Evolutionary conservation across 2,888 invertebrate genomes (phyloP), one percentile per base, ranked within the genome.

Genomic region (Pammene aurita): DNA sequence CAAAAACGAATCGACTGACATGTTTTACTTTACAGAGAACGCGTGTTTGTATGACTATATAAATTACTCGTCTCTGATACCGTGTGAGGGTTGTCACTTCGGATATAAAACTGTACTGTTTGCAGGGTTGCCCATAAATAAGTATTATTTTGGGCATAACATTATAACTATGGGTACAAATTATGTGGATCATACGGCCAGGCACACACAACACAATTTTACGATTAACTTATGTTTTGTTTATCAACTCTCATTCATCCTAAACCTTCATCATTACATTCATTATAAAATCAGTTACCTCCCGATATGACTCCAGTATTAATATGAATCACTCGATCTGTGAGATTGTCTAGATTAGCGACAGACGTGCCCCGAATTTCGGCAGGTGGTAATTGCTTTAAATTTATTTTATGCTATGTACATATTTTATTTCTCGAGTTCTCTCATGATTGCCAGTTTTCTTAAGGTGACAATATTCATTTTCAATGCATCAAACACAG

Each of bases 241-340:
- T 26, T 26, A 26, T 26, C 26, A 26, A 26, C 26, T 26, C 4
- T 26, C 26, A 26, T 26, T n/a, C n/a, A n/a, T n/a, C n/a, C n/a
- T n/a, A n/a, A n/a, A n/a, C n/a, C n/a, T n/a, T n/a, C n/a, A n/a
- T n/a, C n/a, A n/a, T n/a, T n/a, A n/a, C n/a, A n/a, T n/a, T n/a
- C n/a, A n/a, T n/a, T n/a, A n/a, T n/a, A n/a, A n/a, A n/a, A n/a
- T n/a, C n/a, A n/a, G n/a, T n/a, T n/a, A n/a, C n/a, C n/a, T n/a
- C n/a, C n/a, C n/a, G n/a, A n/a, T n/a, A n/a, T 26, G 26, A 26
- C 26, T 26, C 26, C 26, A 26, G 26, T 26, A 61, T 34, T 67
- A 46, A 14, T 56, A 38, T 55, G 38, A 55, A 61, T 67, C 54
- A 48, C 55, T 67, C 55, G 55, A 62, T 67, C 41, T 41, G 48